phyloP scores from a whole-genome alignment of 2,113 vertebrate genomes.

The Pristiophorus japonicus region DNA sequence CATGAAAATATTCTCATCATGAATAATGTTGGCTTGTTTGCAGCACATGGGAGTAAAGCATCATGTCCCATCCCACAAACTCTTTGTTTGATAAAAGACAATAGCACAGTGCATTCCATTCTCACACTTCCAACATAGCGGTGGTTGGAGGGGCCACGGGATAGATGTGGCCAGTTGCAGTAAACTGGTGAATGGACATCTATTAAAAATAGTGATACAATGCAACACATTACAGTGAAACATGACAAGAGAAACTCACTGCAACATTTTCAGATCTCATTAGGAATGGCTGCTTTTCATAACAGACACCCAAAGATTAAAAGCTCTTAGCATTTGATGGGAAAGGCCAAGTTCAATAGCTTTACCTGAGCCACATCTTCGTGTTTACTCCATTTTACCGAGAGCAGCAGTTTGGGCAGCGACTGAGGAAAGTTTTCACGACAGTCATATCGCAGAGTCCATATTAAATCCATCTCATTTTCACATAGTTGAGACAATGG shows the following conservation, averaged over 20 bases:
- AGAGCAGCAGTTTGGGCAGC: constrained; percentile 87
- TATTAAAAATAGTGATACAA: not conserved
- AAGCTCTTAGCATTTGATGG: not conserved
- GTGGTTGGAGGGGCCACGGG: not conserved
- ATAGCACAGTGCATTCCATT: not conserved
- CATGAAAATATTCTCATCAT: not conserved
- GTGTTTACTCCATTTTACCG: constrained; percentile 97
- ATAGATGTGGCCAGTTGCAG: too few relatives aligned
- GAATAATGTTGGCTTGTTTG: not conserved
- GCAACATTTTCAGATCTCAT: not conserved
- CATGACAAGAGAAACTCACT: not conserved
- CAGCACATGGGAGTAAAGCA: not conserved
- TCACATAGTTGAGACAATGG: constrained; percentile 94
- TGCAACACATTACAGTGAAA: not conserved
- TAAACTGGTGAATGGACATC: not conserved
- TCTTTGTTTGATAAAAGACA: not conserved
- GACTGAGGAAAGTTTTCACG: constrained; percentile 88
- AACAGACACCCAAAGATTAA: not conserved
- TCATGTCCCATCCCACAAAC: not conserved
- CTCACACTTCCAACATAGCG: not conserved
- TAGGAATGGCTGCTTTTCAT: not conserved
- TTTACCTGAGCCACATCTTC: constrained; percentile 96
- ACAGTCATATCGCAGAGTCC: constrained; percentile 90
- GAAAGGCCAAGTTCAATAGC: not conserved
- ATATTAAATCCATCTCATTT: constrained; percentile 97